These are phyloP conservation scores for Iphiclides podalirius DNA, from an alignment of 2,888 invertebrate species.

Conservation along the genomic window DNA sequence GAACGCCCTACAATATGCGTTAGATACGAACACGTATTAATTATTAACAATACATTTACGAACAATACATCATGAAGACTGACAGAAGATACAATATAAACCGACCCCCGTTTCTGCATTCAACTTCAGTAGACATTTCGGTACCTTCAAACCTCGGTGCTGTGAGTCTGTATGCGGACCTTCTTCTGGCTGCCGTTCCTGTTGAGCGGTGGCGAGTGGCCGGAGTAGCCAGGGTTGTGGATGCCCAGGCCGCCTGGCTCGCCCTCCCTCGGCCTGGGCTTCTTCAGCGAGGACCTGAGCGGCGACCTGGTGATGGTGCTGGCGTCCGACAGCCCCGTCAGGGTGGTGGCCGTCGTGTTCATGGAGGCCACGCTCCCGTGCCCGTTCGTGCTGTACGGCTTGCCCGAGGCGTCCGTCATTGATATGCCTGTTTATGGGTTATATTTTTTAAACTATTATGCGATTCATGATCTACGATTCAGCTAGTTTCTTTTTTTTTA, in stretches of 20 bases:
- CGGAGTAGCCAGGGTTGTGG: conserved; percentile 91
- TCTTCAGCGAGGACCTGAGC: conserved; percentile 89
- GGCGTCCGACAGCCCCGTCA: conserved; percentile 79
- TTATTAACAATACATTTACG: conserved; percentile 1
- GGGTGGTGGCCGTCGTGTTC: conserved; percentile 85
- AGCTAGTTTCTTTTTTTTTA: too few species aligned
- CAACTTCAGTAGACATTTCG: too few species aligned
- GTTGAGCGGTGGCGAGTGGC: conserved; percentile 90
- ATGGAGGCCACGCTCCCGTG: conserved; percentile 86
- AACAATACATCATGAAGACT: too few species aligned
- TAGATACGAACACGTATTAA: not conserved
- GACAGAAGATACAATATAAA: too few species aligned
- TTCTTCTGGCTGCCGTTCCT: conserved; percentile 94
- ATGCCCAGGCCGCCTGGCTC: conserved; percentile 84
- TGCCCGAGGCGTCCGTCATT: conserved; percentile 93
- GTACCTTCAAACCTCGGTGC: conserved; percentile 94
- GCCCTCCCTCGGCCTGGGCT: conserved; percentile 82
- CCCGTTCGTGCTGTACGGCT: conserved; percentile 85
- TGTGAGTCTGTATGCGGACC: conserved; percentile 94
- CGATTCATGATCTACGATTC: too few species aligned
- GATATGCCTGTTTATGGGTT: conserved; percentile 89
- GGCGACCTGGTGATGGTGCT: conserved; percentile 70
- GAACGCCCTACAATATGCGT: not conserved
- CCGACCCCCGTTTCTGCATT: too few species aligned
- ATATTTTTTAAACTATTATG: too few species aligned